Evolutionary conservation across 2,888 invertebrate species (phyloP).

Genomic region (Leucophenga montana): DNA sequence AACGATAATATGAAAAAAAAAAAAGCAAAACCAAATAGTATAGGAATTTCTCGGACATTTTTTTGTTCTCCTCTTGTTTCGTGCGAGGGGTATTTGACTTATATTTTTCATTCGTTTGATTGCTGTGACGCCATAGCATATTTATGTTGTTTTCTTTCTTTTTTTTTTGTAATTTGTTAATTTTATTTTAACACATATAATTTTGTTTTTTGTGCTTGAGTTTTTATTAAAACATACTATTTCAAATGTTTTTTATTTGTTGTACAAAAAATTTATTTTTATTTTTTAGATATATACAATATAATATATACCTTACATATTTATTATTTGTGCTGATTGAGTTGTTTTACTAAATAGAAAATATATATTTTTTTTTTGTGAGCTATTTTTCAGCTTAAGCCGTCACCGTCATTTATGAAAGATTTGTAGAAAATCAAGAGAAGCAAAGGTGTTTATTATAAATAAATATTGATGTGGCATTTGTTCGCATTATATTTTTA

Average conservation of each 20-base stretch:
- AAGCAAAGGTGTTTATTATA: slow-evolving; percentile 6
- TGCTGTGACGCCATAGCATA: slow-evolving; percentile 43
- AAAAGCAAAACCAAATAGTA: neutral
- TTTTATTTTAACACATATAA: slow-evolving; percentile 39
- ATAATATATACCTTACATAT: neutral
- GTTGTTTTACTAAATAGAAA: neutral
- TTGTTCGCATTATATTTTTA: slow-evolving; percentile 10
- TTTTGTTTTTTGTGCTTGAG: slow-evolving; percentile 10
- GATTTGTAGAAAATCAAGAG: slow-evolving; percentile 6
- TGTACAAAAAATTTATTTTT: slow-evolving; percentile 33
- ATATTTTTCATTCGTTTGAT: neutral
- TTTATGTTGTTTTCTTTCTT: slow-evolving; percentile 8
- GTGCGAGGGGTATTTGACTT: neutral
- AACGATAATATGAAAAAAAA: neutral
- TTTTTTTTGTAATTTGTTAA: slow-evolving; percentile 12
- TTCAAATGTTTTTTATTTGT: slow-evolving; percentile 64
- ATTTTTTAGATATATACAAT: neutral
- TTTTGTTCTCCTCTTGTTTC: too few relatives aligned
- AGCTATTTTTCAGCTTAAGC: slow-evolving; percentile 28
- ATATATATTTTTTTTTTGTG: neutral
- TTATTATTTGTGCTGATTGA: slow-evolving; percentile 9
- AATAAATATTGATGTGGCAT: slow-evolving; percentile 1
- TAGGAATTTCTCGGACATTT: too few relatives aligned
- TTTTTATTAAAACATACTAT: slow-evolving; percentile 51
- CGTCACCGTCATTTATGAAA: slow-evolving; percentile 35